phyloP scores from a whole-genome alignment of 2,888 invertebrate genomes.

The Rhodophaea formosa region DNA sequence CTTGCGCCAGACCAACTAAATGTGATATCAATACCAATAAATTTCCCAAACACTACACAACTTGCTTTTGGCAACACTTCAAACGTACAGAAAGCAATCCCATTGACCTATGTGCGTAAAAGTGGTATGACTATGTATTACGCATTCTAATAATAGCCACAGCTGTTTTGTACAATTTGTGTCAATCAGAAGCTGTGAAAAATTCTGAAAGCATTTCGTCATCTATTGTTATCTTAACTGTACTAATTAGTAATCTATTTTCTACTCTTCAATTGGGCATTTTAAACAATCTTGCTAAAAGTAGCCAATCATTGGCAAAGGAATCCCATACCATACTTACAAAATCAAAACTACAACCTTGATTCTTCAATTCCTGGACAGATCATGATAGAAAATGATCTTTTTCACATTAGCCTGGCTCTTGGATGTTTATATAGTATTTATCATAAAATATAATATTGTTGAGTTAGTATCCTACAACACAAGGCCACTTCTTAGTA shows the following conservation, averaged over 20 bases:
- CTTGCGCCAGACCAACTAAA: neutral
- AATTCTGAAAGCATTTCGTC: neutral
- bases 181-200: neutral
- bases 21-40: conserved; percentile 25
- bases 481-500: too few species aligned
- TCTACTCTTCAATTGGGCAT: too few species aligned
- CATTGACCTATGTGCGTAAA: conserved; percentile 39
- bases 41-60: conserved; percentile 31
- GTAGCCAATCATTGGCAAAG: too few species aligned
- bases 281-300: too few species aligned
- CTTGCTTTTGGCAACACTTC: conserved; percentile 42
- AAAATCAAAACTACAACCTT: too few species aligned
- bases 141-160: conserved; percentile 37
- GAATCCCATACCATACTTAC: too few species aligned
- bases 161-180: conserved; percentile 27
- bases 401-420: too few species aligned
- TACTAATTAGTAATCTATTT: neutral
- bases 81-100: conserved; percentile 34
- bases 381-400: too few species aligned
- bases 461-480: too few species aligned
- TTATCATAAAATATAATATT: too few species aligned
- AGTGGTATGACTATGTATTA: conserved; percentile 28
- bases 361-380: too few species aligned
- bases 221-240: neutral
- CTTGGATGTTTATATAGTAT: too few species aligned